Conservation (phyloP, 2,113 vertebrate genomes). For the Catharus fuscescens region DNA sequence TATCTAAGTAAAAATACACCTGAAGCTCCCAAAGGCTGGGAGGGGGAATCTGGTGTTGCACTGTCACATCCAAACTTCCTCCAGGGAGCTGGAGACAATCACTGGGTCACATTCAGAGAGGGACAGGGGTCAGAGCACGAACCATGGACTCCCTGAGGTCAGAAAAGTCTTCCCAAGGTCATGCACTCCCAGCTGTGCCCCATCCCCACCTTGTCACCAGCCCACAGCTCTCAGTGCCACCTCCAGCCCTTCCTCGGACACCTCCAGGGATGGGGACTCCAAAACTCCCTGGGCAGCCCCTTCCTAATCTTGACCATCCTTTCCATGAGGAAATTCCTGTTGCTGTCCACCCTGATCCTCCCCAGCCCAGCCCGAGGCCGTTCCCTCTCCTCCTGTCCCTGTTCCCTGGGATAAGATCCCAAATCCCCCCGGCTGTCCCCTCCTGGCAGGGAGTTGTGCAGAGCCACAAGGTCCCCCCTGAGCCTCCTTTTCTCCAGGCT, state of each 20-base stretch:
- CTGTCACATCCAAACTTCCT: neutral
- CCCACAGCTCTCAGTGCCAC: neutral
- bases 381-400: neutral
- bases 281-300: neutral
- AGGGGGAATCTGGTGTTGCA: neutral
- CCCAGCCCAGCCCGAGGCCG: neutral
- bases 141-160: neutral
- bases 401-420: neutral
- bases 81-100: neutral
- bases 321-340: neutral
- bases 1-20: neutral
- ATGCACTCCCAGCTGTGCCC: fast-evolving
- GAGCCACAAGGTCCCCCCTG: neutral
- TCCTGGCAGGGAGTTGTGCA: neutral
- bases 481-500: too few relatives aligned
- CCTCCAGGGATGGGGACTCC: neutral
- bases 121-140: too few relatives aligned
- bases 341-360: fast-evolving
- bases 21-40: neutral
- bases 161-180: neutral
- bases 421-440: neutral
- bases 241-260: fast-evolving
- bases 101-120: neutral
- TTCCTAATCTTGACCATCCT: fast-evolving
- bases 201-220: fast-evolving